Evolutionary conservation across 2,113 vertebrate genomes (phyloP).

Genomic region (Seriola quinqueradiata): DNA sequence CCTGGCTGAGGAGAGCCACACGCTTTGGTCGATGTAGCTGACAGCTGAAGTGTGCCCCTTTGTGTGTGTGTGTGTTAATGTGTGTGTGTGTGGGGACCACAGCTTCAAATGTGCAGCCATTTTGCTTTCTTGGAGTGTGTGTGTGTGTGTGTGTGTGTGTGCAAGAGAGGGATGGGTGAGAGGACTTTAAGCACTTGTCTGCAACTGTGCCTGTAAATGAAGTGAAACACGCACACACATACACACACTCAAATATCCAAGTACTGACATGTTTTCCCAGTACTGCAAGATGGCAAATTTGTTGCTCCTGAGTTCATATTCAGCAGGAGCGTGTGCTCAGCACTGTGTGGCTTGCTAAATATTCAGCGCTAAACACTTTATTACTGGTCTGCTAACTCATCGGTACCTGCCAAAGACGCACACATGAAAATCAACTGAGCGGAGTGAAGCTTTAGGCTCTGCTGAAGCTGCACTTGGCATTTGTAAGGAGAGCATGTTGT

Average conservation of each 20-base stretch:
- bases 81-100: background rate
- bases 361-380: constrained; percentile 72
- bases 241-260: constrained; percentile 23
- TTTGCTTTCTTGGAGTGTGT: background rate
- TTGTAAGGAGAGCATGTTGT: constrained; percentile 23
- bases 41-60: constrained; percentile 29
- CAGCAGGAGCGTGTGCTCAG: constrained; percentile 64
- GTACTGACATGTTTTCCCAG: constrained; percentile 48
- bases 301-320: constrained; percentile 50
- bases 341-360: constrained; percentile 62
- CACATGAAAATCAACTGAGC: constrained; percentile 30
- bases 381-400: constrained; percentile 58
- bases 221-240: constrained; percentile 5
- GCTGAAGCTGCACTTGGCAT: constrained; percentile 50
- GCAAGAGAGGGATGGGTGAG: background rate
- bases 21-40: constrained; percentile 52
- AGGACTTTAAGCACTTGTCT: constrained; percentile 15
- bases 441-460: constrained; percentile 35
- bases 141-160: background rate
- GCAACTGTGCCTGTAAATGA: constrained; percentile 8
- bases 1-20: background rate
- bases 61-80: background rate
- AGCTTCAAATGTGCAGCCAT: constrained; percentile 17
- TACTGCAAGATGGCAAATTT: constrained; percentile 54
- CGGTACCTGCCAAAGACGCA: constrained; percentile 49